These are phyloP conservation scores for Gouania willdenowi DNA, from an alignment of 2,797 vertebrate genomes.

Conservation along the genomic window DNA sequence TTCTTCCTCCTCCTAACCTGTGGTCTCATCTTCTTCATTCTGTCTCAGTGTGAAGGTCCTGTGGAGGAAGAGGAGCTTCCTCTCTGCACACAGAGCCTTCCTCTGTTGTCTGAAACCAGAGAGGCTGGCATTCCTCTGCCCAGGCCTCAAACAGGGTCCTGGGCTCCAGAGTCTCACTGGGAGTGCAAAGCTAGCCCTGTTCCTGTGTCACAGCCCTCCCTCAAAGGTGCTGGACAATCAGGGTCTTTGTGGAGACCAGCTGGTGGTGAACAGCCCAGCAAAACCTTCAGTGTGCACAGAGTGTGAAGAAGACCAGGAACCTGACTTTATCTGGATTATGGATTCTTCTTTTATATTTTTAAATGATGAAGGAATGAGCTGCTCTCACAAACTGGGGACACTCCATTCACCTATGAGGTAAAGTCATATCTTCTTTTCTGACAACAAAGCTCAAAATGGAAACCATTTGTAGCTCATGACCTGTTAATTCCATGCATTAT, in stretches of 20 bases:
- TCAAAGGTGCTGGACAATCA: conserved; percentile 62
- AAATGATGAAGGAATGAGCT: too few species aligned
- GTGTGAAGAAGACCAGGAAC: too few species aligned
- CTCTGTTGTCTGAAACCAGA: conserved; percentile 56
- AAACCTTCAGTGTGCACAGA: too few species aligned
- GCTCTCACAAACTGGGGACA: too few species aligned
- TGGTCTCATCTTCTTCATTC: conserved; percentile 1
- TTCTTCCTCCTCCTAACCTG: too few species aligned
- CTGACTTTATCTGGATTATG: too few species aligned
- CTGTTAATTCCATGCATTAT: too few species aligned
- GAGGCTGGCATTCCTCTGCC: conserved; percentile 49
- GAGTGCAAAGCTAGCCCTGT: conserved; percentile 40
- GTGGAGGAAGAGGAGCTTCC: conserved; percentile 19
- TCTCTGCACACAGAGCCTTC: conserved; percentile 39
- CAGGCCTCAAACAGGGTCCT: conserved; percentile 40
- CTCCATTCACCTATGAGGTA: too few species aligned
- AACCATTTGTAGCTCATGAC: too few species aligned
- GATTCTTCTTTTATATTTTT: too few species aligned
- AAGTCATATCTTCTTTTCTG: too few species aligned
- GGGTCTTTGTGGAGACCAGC: conserved; percentile 55
- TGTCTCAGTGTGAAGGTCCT: conserved; percentile 5
- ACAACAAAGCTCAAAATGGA: too few species aligned
- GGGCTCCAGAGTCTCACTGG: conserved; percentile 34
- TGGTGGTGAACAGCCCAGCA: conserved; percentile 24
- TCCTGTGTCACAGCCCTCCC: conserved; percentile 23